phyloP scores from a whole-genome alignment of 2,797 vertebrate genomes.

The Stomatorhinus walkeri region DNA sequence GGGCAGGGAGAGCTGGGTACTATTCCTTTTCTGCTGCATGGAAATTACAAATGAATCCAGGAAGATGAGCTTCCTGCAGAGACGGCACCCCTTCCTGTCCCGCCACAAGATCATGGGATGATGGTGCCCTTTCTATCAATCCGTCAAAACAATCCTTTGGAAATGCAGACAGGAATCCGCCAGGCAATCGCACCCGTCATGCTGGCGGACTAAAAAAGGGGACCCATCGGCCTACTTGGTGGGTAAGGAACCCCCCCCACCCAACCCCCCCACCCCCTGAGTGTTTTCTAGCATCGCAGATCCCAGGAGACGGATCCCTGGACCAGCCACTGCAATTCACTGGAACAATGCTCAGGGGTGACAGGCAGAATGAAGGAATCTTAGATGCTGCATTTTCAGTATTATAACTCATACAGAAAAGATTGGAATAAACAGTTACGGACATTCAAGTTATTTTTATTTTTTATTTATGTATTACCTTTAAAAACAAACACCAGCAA shows the following conservation, averaged over 20 bases:
- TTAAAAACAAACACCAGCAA: background rate
- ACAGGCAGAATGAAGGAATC: background rate
- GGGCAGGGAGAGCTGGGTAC: background rate
- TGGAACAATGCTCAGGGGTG: background rate
- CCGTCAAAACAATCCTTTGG: background rate
- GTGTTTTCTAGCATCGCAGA: background rate
- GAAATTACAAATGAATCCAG: background rate
- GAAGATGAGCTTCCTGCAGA: background rate
- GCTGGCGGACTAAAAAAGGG: background rate
- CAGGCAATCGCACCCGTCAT: background rate
- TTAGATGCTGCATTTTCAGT: background rate
- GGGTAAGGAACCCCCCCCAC: background rate
- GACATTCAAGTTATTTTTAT: background rate
- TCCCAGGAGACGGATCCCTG: background rate
- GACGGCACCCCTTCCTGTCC: background rate
- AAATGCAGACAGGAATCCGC: background rate
- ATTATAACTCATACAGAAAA: background rate
- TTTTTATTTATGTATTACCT: background rate
- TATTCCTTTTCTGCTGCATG: background rate
- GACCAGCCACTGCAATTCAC: background rate
- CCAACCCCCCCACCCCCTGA: background rate
- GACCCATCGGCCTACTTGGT: background rate
- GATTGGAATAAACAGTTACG: background rate
- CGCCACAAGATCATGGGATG: background rate
- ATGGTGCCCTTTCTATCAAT: background rate